Evolutionary conservation across 2,797 vertebrate species (phyloP).

Genomic region (Neoniphon sammara): DNA sequence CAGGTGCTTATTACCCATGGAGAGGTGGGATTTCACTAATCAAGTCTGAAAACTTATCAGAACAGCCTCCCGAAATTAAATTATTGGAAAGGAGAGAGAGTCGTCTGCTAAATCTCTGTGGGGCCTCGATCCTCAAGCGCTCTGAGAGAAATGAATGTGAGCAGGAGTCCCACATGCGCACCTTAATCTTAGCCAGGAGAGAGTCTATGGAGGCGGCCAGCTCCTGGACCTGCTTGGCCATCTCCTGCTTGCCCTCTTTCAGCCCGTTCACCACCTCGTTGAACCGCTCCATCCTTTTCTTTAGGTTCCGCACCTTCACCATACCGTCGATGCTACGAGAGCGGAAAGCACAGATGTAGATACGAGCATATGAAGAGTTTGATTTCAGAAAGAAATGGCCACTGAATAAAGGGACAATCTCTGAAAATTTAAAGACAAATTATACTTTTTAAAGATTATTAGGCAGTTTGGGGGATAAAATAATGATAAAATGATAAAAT

Average conservation of each 20-base stretch:
- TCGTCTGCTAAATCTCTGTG: slow-evolving; percentile 15
- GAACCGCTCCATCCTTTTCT: slow-evolving; percentile 90
- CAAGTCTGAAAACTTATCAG: slow-evolving; percentile 52
- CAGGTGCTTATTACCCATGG: slow-evolving; percentile 57
- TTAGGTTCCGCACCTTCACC: slow-evolving; percentile 91
- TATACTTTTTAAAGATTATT: no score
- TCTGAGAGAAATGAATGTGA: not conserved
- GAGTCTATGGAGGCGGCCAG: slow-evolving; percentile 89
- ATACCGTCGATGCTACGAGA: slow-evolving; percentile 89
- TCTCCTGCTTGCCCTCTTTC: slow-evolving; percentile 95
- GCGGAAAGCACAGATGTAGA: not conserved
- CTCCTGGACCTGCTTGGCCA: slow-evolving; percentile 90
- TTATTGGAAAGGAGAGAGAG: slow-evolving; percentile 34
- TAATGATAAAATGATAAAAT: no score
- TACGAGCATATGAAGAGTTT: not conserved
- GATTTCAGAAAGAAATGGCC: not conserved
- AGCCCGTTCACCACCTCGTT: slow-evolving; percentile 91
- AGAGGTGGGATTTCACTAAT: slow-evolving; percentile 64
- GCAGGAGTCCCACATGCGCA: slow-evolving; percentile 56
- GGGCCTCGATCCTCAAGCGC: not conserved
- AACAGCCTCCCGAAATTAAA: slow-evolving; percentile 53
- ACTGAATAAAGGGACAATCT: not conserved
- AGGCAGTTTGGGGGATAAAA: not conserved
- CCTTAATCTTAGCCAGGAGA: slow-evolving; percentile 92
- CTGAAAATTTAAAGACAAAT: no score